Conservation (phyloP, 92 coral and sea anemone genomes). For the Blastomussa wellsi region DNA sequence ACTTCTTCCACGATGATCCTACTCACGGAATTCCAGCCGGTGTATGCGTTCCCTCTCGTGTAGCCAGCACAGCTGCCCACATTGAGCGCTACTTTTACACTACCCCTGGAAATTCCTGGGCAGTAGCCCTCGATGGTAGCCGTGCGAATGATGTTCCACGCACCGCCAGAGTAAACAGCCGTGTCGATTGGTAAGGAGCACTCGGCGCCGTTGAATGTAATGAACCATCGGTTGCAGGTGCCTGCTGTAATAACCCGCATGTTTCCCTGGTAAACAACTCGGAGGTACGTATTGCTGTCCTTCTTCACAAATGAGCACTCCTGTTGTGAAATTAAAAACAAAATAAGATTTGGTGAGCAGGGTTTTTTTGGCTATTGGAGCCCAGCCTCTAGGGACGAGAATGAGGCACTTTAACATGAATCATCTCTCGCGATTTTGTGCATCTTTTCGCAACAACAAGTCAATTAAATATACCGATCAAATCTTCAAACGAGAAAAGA, state of each 20-base stretch:
- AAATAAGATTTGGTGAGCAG: too few relatives aligned
- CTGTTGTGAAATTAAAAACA: not conserved
- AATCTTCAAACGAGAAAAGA: not conserved
- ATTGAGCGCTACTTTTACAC: not conserved
- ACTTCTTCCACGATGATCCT: constrained; percentile 14
- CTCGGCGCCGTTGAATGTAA: not conserved
- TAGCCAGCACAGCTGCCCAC: not conserved
- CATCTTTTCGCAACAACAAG: too few relatives aligned
- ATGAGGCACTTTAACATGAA: not conserved
- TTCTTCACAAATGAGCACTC: not conserved
- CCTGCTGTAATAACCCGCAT: not conserved
- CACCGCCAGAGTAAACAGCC: not conserved
- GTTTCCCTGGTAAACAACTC: not conserved
- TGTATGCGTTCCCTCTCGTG: not conserved
- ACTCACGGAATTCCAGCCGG: constrained; percentile 1
- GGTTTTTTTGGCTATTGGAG: too few relatives aligned
- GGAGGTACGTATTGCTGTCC: not conserved
- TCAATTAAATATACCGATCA: not conserved
- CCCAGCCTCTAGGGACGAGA: too few relatives aligned
- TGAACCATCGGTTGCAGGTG: not conserved
- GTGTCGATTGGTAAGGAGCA: constrained; percentile 13
- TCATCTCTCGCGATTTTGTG: not conserved
- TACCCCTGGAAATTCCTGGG: not conserved
- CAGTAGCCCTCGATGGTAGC: constrained; percentile 9
- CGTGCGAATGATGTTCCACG: not conserved